Percentiles rank a stretch among this genome's conserved stretches.
Evolutionary conservation across 1,140 invertebrate genomes (phyloP).

Genomic region (Leptoteleia sp.): DNA sequence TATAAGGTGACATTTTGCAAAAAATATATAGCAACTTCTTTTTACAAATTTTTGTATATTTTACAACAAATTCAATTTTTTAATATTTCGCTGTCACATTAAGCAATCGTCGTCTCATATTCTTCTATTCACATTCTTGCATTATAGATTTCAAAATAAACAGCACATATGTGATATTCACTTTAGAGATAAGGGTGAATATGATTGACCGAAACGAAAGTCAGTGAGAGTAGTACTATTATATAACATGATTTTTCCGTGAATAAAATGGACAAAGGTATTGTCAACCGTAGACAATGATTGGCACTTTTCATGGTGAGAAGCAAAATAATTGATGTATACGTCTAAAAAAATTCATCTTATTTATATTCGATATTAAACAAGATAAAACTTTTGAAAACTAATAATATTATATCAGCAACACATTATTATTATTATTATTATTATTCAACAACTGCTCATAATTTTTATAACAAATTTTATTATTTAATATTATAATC

Average conservation of each 20-base stretch:
- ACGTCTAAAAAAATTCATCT: slow-evolving; percentile 24
- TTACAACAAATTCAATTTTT: slow-evolving; percentile 4
- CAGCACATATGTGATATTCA: slow-evolving; percentile 49
- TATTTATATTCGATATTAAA: neutral
- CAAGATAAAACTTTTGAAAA: no score
- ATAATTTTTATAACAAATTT: no score
- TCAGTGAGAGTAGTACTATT: slow-evolving; percentile 27
- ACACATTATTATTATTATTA: no score
- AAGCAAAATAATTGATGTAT: slow-evolving; percentile 11
- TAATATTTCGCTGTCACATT: slow-evolving; percentile 5
- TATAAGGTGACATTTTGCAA: neutral
- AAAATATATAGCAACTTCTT: no score
- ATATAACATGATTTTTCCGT: slow-evolving; percentile 44
- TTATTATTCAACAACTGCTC: no score
- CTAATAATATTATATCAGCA: no score
- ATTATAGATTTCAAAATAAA: slow-evolving; percentile 50
- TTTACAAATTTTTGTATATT: neutral
- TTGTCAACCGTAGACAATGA: slow-evolving; percentile 49
- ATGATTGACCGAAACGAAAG: slow-evolving; percentile 56
- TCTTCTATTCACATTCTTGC: slow-evolving; percentile 36
- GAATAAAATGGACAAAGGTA: slow-evolving; percentile 53
- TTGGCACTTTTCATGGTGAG: slow-evolving; percentile 37
- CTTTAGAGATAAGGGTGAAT: slow-evolving; percentile 38
- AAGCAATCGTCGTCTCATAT: slow-evolving; percentile 4
- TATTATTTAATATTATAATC: no score